phyloP scores from a whole-genome alignment of 2,888 invertebrate species.

The Cyaniris semiargus region DNA sequence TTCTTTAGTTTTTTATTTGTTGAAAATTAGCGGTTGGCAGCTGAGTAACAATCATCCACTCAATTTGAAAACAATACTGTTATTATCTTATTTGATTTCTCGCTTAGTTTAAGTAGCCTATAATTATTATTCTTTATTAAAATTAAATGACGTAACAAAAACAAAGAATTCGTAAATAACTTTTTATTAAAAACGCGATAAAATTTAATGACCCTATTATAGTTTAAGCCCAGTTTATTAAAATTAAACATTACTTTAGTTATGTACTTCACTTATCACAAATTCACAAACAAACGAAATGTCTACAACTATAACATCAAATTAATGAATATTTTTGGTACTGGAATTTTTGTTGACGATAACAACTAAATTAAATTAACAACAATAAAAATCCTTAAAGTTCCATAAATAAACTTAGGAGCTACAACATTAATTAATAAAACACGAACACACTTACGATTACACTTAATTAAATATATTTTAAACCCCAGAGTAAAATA shows the following conservation, averaged over 20 bases:
- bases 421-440: neutral
- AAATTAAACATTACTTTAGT: neutral
- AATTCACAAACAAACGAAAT: slow-evolving; percentile 4
- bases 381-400: slow-evolving; percentile 13
- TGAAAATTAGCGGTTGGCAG: too few species aligned
- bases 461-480: neutral
- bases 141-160: neutral
- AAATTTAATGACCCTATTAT: neutral
- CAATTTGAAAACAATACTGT: too few species aligned
- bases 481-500: slow-evolving; percentile 4
- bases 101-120: too few species aligned
- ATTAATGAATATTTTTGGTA: slow-evolving; percentile 30
- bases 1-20: too few species aligned
- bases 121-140: too few species aligned
- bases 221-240: slow-evolving; percentile 3
- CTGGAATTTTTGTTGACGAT: slow-evolving; percentile 11
- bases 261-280: neutral
- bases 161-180: neutral
- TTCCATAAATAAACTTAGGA: slow-evolving; percentile 9
- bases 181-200: slow-evolving; percentile 11
- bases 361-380: slow-evolving; percentile 10
- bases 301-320: neutral
- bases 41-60: too few species aligned
- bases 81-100: too few species aligned
- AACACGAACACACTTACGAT: slow-evolving; percentile 9